Evolutionary conservation across 2,797 vertebrate genomes (phyloP), one percentile per base, ranked within the genome.

Genomic region (Cryptoprocta ferox): DNA sequence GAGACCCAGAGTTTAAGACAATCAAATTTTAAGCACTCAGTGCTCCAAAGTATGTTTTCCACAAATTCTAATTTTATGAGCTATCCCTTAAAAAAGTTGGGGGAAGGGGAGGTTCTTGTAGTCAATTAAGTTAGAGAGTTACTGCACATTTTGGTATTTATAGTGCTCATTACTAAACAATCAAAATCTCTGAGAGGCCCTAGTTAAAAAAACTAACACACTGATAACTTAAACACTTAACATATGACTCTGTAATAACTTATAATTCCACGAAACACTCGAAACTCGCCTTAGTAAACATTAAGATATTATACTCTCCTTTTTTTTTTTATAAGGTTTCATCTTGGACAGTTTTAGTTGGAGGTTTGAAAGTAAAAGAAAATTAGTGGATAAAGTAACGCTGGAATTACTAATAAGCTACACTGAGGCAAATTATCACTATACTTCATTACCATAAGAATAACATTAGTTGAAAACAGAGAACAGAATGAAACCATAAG

Each of bases 401-500:
- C 12, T 48, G 28, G 4, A n/a, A 71, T 18, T 45, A 79, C 35
- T 39, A 83, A 85, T 66, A 65, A 87, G 45, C 24, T 45, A 65
- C 42, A 73, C 9, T 28, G n/a, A 37, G 16, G 59, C 15, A 68
- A 39, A 61, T 24, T 50, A 84, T 21, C 13, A 7, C 48, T 71
- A 42, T 18, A 61, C n/a, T 78, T 65, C n/a, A 65, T 63, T 87
- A 71, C 12, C 45, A 5, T 45, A 48, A 95, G n/a, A 42, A 21
- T 16, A 63, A 21, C 14, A 87, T 0, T 84, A 30, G 68, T 28
- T 89, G 35, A 85, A 81, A 85, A 45, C 24, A 87, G n/a, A 87
- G n/a, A 84, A 91, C 16, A 76, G 53, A 84, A 94, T n/a, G 65
- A 85, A 92, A 92, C 78, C 21, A 78, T 6, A 95, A 85, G 83